Conservation (phyloP, 2,888 invertebrate genomes). For the Phanerotoma sp. region DNA sequence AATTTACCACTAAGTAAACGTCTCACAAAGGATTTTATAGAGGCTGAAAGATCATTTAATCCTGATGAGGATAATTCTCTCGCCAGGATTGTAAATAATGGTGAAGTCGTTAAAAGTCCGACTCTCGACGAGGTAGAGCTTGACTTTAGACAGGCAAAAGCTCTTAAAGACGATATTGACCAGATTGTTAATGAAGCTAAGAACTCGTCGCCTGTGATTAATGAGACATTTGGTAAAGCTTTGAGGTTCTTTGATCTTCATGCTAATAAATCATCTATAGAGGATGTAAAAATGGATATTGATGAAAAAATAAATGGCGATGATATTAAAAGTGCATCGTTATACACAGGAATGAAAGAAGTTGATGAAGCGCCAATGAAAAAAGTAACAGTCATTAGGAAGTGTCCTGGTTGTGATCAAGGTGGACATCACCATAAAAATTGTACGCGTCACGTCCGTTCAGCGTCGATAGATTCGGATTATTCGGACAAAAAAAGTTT, state of each 20-base stretch:
- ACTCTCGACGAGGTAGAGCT: conserved; percentile 45
- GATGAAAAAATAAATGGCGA: conserved; percentile 31
- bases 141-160: conserved; percentile 43
- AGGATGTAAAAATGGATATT: conserved; percentile 4
- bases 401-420: conserved; percentile 47
- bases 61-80: conserved; percentile 48
- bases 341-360: conserved; percentile 42
- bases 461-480: not conserved
- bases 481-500: not conserved
- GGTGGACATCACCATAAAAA: conserved; percentile 29
- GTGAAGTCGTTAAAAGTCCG: conserved; percentile 44
- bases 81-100: conserved; percentile 51
- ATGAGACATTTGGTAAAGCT: conserved; percentile 45
- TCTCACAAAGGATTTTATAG: conserved; percentile 48
- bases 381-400: conserved; percentile 40
- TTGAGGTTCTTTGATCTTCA: conserved; percentile 47
- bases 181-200: conserved; percentile 7
- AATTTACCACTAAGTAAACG: conserved; percentile 49
- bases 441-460: conserved; percentile 14
- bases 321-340: conserved; percentile 24
- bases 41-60: conserved; percentile 47
- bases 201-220: conserved; percentile 6
- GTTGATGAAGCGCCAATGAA: conserved; percentile 47
- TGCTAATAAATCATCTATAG: conserved; percentile 21
- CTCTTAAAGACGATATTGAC: conserved; percentile 32